Evolutionary conservation across 1,140 invertebrate species (phyloP), one percentile per base, ranked within the genome.

Genomic region (Bathynomus jamesi): DNA sequence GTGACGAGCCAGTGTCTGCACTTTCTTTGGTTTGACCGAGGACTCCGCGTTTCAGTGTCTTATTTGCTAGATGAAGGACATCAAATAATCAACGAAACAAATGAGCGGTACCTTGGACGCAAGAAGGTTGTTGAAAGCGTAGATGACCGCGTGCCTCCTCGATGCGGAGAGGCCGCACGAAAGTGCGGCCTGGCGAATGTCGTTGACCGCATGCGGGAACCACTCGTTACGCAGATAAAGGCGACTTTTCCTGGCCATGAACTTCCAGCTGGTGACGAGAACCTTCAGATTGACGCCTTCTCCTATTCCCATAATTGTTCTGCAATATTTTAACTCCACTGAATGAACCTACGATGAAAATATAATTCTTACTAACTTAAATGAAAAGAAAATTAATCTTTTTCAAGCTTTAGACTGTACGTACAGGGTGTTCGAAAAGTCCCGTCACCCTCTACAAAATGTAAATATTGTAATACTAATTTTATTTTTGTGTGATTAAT

Each of bases 21-120:
- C n/a, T n/a, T n/a, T n/a, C n/a, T n/a, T n/a, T n/a, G n/a, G n/a
- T n/a, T n/a, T n/a, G n/a, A n/a, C n/a, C n/a, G n/a, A n/a, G n/a
- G n/a, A n/a, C n/a, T n/a, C n/a, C n/a, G n/a, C n/a, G n/a, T n/a
- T n/a, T n/a, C n/a, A n/a, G n/a, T n/a, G n/a, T n/a, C n/a, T n/a
- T n/a, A n/a, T n/a, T n/a, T n/a, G n/a, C n/a, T n/a, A n/a, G n/a
- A n/a, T n/a, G n/a, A n/a, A n/a, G n/a, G n/a, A n/a, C n/a, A n/a
- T n/a, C n/a, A n/a, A n/a, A n/a, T n/a, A n/a, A n/a, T n/a, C n/a
- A n/a, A n/a, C n/a, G n/a, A n/a, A n/a, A n/a, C n/a, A n/a, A n/a
- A n/a, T n/a, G n/a, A n/a, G n/a, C n/a, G n/a, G n/a, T 28, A 70
- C 69, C 69, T 70, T 70, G 27, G 69, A 70, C 5, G 69, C 69